These are phyloP conservation scores for Mungos mungo DNA, from an alignment of 2,113 vertebrate species.

Conservation along the genomic window DNA sequence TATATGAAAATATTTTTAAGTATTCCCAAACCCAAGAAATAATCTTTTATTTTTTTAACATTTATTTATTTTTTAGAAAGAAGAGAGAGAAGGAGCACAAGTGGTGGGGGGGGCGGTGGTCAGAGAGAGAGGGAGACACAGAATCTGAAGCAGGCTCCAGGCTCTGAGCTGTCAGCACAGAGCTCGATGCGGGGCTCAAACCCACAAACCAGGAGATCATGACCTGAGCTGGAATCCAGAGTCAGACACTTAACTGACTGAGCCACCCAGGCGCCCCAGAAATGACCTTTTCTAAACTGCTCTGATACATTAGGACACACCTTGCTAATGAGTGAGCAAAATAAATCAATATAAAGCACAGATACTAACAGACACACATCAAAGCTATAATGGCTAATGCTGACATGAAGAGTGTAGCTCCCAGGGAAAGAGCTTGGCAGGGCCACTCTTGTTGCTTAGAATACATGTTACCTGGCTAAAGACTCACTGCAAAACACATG, in stretches of 20 bases:
- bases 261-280: no score
- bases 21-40: not conserved
- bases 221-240: no score
- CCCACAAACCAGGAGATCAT: no score
- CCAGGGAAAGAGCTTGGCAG: not conserved
- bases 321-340: not conserved
- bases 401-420: not conserved
- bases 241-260: no score
- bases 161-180: no score
- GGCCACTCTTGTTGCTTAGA: not conserved
- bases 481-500: not conserved
- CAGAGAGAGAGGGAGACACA: no score
- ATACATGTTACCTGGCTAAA: not conserved
- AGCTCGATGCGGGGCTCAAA: no score
- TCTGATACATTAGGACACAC: not conserved
- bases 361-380: not conserved
- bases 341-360: not conserved
- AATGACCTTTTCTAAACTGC: not conserved
- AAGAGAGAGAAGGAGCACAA: no score
- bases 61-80: no score
- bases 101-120: no score
- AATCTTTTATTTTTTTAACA: not conserved
- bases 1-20: not conserved
- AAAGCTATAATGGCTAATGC: not conserved
- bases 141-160: no score